Conservation (phyloP, 2,113 vertebrate genomes). For the Anarrhichthys ocellatus region DNA sequence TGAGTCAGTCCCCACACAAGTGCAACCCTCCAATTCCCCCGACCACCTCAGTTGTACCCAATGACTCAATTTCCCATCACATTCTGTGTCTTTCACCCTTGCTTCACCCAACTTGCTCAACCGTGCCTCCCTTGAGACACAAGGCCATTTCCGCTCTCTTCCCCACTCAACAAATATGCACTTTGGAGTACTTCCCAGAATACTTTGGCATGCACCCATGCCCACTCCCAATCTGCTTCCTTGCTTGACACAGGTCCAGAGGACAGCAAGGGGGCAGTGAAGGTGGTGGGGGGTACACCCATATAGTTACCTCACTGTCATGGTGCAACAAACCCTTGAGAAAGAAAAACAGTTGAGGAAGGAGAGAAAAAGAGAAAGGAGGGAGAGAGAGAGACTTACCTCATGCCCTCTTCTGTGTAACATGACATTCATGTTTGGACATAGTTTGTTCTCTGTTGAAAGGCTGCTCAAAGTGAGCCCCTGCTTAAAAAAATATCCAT, state of each 20-base stretch:
- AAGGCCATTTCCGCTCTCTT: conserved; percentile 87
- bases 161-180: conserved; percentile 86
- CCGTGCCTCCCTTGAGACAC: conserved; percentile 74
- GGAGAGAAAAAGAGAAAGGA: background rate
- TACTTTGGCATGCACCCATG: conserved; percentile 79
- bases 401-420: conserved; percentile 43
- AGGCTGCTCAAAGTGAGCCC: conserved; percentile 27
- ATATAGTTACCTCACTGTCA: conserved; percentile 54
- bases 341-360: conserved; percentile 36
- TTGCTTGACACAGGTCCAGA: conserved; percentile 82
- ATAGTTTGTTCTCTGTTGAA: conserved; percentile 59
- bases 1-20: conserved; percentile 47
- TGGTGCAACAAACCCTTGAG: conserved; percentile 20
- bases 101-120: conserved; percentile 66
- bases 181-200: conserved; percentile 87
- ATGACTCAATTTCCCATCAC: conserved; percentile 67
- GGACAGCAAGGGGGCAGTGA: conserved; percentile 73
- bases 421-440: conserved; percentile 60
- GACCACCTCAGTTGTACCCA: conserved; percentile 58
- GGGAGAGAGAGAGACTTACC: conserved; percentile 10
- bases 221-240: conserved; percentile 79
- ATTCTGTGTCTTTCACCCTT: conserved; percentile 60
- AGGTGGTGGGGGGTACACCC: conserved; percentile 54
- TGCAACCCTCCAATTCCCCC: conserved; percentile 73
- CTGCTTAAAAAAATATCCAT: conserved; percentile 71